Percentiles rank a stretch among this genome's conserved stretches.
Evolutionary conservation across 2,797 vertebrate species (phyloP).

Genomic region (Scomberomorus guttatus): DNA sequence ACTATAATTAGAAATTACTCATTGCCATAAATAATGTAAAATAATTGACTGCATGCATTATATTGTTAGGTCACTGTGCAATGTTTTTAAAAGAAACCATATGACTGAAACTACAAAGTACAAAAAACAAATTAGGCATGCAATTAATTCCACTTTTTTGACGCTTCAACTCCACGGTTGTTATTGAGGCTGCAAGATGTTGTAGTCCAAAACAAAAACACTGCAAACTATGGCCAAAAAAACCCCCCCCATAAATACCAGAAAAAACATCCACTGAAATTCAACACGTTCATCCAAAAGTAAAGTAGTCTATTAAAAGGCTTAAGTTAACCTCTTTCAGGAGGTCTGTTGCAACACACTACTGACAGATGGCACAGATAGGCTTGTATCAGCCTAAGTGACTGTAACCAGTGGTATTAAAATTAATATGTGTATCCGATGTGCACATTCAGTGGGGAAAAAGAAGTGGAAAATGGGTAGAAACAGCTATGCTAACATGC

Average conservation of each 20-base stretch:
- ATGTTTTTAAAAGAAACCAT: neutral
- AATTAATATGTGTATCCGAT: neutral
- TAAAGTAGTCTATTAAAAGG: neutral
- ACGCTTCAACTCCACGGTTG: too few relatives aligned
- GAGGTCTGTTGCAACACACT: neutral
- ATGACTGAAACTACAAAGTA: neutral
- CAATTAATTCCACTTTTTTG: too few relatives aligned
- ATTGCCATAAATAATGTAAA: slow-evolving; percentile 2
- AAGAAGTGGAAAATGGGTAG: neutral
- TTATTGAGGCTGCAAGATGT: neutral
- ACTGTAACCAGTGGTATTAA: too few relatives aligned
- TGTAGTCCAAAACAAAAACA: neutral
- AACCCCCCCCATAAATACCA: too few relatives aligned
- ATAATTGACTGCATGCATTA: neutral
- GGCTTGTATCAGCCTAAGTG: neutral
- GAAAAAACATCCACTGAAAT: neutral
- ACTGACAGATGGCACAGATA: neutral
- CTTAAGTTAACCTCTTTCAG: slow-evolving; percentile 3
- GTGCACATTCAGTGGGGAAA: neutral
- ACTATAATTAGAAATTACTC: neutral
- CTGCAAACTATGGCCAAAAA: neutral
- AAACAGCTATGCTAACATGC: neutral
- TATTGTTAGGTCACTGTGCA: neutral
- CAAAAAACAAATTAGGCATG: too few relatives aligned
- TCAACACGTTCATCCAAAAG: too few relatives aligned